Conservation (phyloP, 2,113 vertebrate genomes). For the Electrona antarctica region DNA sequence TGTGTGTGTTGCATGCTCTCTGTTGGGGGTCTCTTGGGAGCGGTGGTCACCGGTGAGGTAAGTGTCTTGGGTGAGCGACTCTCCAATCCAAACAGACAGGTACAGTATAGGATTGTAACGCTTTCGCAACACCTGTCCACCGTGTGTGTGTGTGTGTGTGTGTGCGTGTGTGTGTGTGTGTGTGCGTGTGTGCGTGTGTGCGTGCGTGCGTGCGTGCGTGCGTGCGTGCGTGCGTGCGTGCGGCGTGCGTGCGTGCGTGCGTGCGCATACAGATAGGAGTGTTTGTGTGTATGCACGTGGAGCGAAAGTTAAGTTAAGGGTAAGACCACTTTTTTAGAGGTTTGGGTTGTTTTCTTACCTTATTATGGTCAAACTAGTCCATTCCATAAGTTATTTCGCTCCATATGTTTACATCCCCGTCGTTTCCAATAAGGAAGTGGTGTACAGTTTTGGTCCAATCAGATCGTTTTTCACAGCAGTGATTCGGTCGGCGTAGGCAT, state of each 20-base stretch:
- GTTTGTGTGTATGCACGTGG: too few species aligned
- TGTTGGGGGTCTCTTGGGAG: slow-evolving; percentile 73
- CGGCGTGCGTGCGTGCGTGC: slow-evolving; percentile 28
- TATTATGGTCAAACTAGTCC: too few species aligned
- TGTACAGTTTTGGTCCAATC: too few species aligned
- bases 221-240: neutral
- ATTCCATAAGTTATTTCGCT: too few species aligned
- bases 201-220: neutral
- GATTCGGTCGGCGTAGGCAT: too few species aligned
- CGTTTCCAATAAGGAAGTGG: too few species aligned
- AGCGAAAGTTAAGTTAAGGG: too few species aligned
- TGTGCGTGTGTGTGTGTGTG: slow-evolving; percentile 42
- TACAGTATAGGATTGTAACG: slow-evolving; percentile 71
- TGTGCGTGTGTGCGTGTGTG: slow-evolving; percentile 8
- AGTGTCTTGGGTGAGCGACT: slow-evolving; percentile 76
- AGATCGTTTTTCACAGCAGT: too few species aligned
- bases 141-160: slow-evolving; percentile 39
- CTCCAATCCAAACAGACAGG: slow-evolving; percentile 76
- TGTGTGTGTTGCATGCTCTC: slow-evolving; percentile 72
- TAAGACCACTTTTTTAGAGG: too few species aligned
- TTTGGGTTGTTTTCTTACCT: too few species aligned
- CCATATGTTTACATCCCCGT: too few species aligned
- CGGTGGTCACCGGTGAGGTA: slow-evolving; percentile 74
- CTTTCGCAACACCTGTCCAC: slow-evolving; percentile 36
- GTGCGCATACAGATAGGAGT: too few species aligned